Base-by-base conservation (phyloP, 2,888 invertebrate species). In the Acanthosepion esculentum region DNA sequence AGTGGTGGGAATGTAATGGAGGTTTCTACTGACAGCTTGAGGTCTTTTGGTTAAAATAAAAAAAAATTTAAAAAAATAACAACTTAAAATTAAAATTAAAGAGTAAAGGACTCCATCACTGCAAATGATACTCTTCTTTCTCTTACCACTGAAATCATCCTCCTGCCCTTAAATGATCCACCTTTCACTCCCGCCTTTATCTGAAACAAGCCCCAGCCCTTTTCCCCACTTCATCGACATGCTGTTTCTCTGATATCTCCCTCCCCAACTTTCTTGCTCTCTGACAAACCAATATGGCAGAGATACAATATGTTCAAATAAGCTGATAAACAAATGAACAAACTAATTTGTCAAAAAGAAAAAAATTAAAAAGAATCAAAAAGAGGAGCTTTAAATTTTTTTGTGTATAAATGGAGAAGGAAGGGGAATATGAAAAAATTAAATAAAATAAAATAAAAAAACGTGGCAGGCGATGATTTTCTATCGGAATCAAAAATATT, bases 1-100 rank as follows among this genome's bases (percentile, higher is more conserved):
- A 4, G n/a, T 12, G 78, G 33, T 78, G 78, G n/a, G 12, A 15
- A 15, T 78, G 23, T 23, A 59, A 23, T 20, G 23, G 20, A 33
- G 78, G 78, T 78, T 78, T 33, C 78, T 78, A 78, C 78, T 78
- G 78, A 78, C 78, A 78, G 78, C 78, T 78, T 78, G 78, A 78
- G 78, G 78, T n/a, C 78, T 78, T 78, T 78, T n/a, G 78, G n/a
- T 78, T 78, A 2, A 78, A 78, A 78, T 33, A 78, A 78, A 33
- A 33, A 41, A 41, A 41, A 41, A 41, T 41, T 41, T 41, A 5
- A 64, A 78, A 15, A 12, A 33, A 4, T 33, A 78, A n/a, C n/a
- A 78, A 78, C 4, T 78, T 78, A n/a, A 78, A 78, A 78, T 78
- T 78, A n/a, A 78, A 78, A 78, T 78, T 78, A 12, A 78, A 78